Base-by-base conservation (phyloP, 2,113 vertebrate species). In the Colistium nudipinnis region DNA sequence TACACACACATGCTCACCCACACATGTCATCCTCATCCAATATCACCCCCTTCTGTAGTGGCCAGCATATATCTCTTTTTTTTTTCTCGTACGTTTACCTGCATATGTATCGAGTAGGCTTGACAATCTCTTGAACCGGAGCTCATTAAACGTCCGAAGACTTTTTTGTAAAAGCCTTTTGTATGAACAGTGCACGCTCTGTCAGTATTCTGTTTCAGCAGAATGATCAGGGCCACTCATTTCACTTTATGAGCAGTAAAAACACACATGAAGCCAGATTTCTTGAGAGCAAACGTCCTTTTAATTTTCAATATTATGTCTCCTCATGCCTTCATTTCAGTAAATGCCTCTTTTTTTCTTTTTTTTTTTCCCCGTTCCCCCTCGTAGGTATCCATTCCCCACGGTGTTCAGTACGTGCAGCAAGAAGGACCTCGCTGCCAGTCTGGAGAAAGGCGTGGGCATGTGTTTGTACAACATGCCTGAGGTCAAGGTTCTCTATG, bases 381-480 rank as follows among this genome's bases (percentile, higher is more conserved):
- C 17, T 47, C 4, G 3, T 28, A 99, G 97, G 87, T 97, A 94
- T 81, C 97, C 97, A 0, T 98, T 99, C 86, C 97, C 97, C 19
- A 94, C 95, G 43, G 94, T 95, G 60, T 99, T 99, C 91, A 99
- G 98, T 59, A 97, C 95, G 54, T 99, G 98, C 89, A 99, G 98
- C 70, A 94, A 95, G 64, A 96, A 96, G 88, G 98, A 99, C 82
- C 90, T 99, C 59, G 95, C 96, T 31, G 94, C 92, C 87, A 99
- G 98, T 89, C 91, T 99, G 92, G 95, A 98, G 91, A 98, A 98
- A 71, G 98, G 98, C 0, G 93, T 98, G 82, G 98, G 98, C 6
- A 96, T 98, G 96, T 99, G 98, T 73, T 94, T 99, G 30, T 97
- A 98, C 54, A 99, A 99, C 93, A 94, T 98, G 90, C 98, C 97